A percentile compares a stretch with the other conserved stretches of the same genome.
These are phyloP conservation scores for Nothura maculosa DNA, from an alignment of 2,797 vertebrate species.

Conservation along the genomic window DNA sequence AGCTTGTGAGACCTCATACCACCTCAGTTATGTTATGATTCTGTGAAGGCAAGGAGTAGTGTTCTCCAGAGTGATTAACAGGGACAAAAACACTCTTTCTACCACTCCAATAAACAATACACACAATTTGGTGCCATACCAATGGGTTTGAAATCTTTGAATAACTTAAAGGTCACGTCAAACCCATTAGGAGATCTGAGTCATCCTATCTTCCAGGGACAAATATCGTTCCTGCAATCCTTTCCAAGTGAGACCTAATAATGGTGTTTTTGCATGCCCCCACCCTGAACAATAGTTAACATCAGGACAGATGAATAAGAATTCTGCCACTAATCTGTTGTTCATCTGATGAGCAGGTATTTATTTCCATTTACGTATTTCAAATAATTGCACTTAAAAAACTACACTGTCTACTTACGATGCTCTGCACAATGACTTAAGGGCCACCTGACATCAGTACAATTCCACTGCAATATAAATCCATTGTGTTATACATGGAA, in stretches of 20 bases:
- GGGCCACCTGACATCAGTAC: background rate
- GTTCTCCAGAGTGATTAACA: background rate
- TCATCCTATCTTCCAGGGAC: background rate
- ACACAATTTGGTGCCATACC: background rate
- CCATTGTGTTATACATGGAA: background rate
- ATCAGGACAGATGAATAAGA: background rate
- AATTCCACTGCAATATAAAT: background rate
- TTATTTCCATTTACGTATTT: slow-evolving; percentile 2
- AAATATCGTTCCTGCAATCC: background rate
- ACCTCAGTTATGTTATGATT: background rate
- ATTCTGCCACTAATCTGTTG: background rate
- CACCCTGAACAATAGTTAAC: background rate
- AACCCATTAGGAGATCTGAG: background rate
- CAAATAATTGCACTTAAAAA: slow-evolving; percentile 11
- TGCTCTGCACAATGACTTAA: background rate
- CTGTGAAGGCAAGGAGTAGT: background rate
- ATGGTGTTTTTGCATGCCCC: background rate
- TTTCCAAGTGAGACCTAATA: background rate
- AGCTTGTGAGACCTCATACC: background rate
- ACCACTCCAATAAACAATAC: background rate
- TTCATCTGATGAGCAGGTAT: background rate
- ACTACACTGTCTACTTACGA: background rate
- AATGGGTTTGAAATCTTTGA: background rate
- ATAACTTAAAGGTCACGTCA: background rate
- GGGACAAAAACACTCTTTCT: background rate